phyloP scores from a whole-genome alignment of 2,888 invertebrate species.

The Drosophila birchii region DNA sequence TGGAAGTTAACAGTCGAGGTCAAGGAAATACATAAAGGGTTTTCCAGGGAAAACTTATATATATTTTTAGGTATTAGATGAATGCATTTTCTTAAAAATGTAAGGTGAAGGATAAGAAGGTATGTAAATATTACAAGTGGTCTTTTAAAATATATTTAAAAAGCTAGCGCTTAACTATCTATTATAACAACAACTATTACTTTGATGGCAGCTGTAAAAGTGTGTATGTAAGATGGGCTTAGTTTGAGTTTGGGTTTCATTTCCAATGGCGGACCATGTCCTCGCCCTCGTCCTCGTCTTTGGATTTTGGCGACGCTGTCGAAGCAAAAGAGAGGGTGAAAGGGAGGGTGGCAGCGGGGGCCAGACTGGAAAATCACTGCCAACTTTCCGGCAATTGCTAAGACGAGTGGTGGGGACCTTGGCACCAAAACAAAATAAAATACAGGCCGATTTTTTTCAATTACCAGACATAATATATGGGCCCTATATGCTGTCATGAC shows the following conservation, averaged over 20 bases:
- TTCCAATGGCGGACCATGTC: slow-evolving; percentile 12
- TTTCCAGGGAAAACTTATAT: neutral
- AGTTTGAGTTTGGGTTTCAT: slow-evolving; percentile 18
- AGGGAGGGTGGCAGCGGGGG: slow-evolving; percentile 6
- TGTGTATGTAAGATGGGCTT: slow-evolving; percentile 15
- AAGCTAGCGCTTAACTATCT: no score
- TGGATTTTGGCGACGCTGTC: slow-evolving; percentile 48
- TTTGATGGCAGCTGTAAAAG: slow-evolving; percentile 1
- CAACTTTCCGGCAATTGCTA: slow-evolving; percentile 54
- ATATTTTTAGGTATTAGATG: neutral
- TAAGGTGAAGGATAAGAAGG: neutral
- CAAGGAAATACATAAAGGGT: neutral
- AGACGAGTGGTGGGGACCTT: slow-evolving; percentile 36
- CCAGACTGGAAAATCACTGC: slow-evolving; percentile 67
- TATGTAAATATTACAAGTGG: no score
- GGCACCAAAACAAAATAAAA: slow-evolving; percentile 56
- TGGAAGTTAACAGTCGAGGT: slow-evolving; percentile 30
- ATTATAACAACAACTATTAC: neutral
- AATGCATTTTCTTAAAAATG: neutral
- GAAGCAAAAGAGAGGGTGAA: neutral
- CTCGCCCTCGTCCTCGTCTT: slow-evolving; percentile 33
- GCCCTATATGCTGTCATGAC: slow-evolving; percentile 72
- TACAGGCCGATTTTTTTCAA: slow-evolving; percentile 69
- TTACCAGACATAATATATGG: slow-evolving; percentile 72
- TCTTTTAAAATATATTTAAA: neutral